A percentile compares a stretch with the other conserved stretches of the same genome.
These are phyloP conservation scores for Cloeon dipterum DNA, from an alignment of 2,888 invertebrate genomes.

Conservation along the genomic window DNA sequence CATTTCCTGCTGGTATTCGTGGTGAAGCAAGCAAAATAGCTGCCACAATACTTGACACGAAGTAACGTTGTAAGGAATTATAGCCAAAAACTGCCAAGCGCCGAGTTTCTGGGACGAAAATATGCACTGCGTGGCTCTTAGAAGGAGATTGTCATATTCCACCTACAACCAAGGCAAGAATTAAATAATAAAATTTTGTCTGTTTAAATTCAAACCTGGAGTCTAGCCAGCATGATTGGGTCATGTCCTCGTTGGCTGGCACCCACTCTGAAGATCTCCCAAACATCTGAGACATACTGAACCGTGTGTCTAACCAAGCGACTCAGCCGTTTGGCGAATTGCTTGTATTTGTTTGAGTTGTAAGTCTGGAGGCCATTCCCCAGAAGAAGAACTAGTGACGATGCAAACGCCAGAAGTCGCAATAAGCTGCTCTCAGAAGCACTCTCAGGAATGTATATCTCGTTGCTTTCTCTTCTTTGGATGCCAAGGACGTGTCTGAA, in stretches of 20 bases:
- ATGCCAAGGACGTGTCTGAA: constrained; percentile 27
- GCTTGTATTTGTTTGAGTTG: constrained; percentile 35
- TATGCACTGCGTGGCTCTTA: constrained; percentile 41
- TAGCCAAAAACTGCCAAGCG: constrained; percentile 61
- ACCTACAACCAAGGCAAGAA: constrained; percentile 14
- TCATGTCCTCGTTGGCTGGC: constrained; percentile 12
- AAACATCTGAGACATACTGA: constrained; percentile 48
- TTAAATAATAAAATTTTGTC: background rate
- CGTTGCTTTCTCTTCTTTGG: constrained; percentile 11
- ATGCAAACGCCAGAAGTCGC: constrained; percentile 42
- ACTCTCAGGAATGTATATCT: constrained; percentile 7
- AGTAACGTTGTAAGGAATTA: constrained; percentile 40
- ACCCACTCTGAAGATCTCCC: constrained; percentile 26
- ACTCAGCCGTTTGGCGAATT: constrained; percentile 43
- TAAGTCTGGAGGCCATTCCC: constrained; percentile 41
- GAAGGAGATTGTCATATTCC: constrained; percentile 50
- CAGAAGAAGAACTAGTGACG: constrained; percentile 34
- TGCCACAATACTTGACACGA: constrained; percentile 35
- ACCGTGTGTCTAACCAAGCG: constrained; percentile 43
- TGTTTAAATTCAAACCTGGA: constrained; percentile 19
- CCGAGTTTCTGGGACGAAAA: constrained; percentile 47
- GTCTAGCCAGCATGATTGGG: constrained; percentile 24
- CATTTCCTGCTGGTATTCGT: constrained; percentile 7
- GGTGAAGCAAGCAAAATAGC: constrained; percentile 35
- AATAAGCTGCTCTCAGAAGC: constrained; percentile 21